These are phyloP conservation scores for Sitta europaea DNA, from an alignment of 2,113 vertebrate species.

Conservation along the genomic window DNA sequence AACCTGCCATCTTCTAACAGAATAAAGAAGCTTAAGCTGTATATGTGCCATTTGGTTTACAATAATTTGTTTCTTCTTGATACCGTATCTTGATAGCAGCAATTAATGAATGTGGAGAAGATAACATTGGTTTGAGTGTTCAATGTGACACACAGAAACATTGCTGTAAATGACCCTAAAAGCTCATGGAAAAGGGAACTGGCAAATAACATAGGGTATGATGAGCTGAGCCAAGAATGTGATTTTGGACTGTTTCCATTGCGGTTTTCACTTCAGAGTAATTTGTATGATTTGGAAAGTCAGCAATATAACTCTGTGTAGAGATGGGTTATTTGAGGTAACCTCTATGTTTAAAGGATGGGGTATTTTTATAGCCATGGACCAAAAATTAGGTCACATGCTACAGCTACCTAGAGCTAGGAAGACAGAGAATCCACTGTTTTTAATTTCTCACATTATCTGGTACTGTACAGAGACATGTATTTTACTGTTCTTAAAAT, in stretches of 20 bases:
- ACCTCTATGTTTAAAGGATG: conserved; percentile 54
- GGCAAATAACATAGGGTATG: conserved; percentile 54
- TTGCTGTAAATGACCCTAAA: conserved; percentile 61
- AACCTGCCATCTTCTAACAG: conserved; percentile 12
- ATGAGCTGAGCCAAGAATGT: conserved; percentile 71
- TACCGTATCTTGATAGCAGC: neutral
- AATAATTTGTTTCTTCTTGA: conserved; percentile 11
- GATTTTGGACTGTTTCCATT: conserved; percentile 72
- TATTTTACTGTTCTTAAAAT: conserved; percentile 53
- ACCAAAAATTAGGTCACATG: conserved; percentile 36
- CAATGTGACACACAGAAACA: conserved; percentile 42
- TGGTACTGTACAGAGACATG: neutral
- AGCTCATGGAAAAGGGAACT: conserved; percentile 60
- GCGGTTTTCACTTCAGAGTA: conserved; percentile 73
- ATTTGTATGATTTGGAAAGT: conserved; percentile 79
- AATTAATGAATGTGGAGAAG: conserved; percentile 31
- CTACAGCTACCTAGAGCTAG: conserved; percentile 22
- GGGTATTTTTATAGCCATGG: conserved; percentile 51
- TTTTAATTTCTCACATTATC: conserved; percentile 31
- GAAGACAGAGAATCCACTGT: conserved; percentile 17
- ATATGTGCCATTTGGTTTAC: neutral
- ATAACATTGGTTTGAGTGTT: conserved; percentile 12
- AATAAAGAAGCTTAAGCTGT: neutral
- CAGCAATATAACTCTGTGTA: conserved; percentile 69
- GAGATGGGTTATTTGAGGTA: conserved; percentile 76